phyloP scores from a whole-genome alignment of 2,797 vertebrate species.

The Merluccius polli region DNA sequence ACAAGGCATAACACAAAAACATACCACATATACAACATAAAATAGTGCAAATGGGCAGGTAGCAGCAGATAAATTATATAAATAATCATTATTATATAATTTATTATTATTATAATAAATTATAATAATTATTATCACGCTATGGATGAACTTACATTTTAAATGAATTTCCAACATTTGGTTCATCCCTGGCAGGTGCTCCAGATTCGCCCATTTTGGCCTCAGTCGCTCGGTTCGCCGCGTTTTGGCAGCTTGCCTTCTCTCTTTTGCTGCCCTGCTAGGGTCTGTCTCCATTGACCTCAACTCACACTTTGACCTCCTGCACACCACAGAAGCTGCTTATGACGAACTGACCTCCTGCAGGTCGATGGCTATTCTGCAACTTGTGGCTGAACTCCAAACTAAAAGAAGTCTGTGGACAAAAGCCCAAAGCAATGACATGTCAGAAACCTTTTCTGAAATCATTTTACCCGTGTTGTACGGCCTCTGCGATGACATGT shows the following conservation, averaged over 20 bases:
- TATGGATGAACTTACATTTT: neutral
- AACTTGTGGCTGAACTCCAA: slow-evolving; percentile 70
- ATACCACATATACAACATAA: too few species aligned
- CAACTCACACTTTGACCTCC: slow-evolving; percentile 61
- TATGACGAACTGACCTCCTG: slow-evolving; percentile 74
- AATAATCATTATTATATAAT: too few species aligned
- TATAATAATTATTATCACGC: too few species aligned
- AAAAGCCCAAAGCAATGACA: slow-evolving; percentile 17
- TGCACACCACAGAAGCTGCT: slow-evolving; percentile 65
- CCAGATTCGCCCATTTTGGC: slow-evolving; percentile 45
- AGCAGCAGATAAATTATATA: too few species aligned
- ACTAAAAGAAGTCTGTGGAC: slow-evolving; percentile 55
- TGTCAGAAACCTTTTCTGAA: slow-evolving; percentile 5
- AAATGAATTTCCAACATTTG: neutral
- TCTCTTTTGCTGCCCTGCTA: slow-evolving; percentile 79
- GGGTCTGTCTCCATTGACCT: slow-evolving; percentile 76
- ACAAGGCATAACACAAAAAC: too few species aligned
- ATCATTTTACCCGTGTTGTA: slow-evolving; percentile 34
- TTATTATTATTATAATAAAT: too few species aligned
- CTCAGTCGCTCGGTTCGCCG: slow-evolving; percentile 69
- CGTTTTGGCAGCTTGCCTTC: slow-evolving; percentile 71
- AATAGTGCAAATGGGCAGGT: too few species aligned
- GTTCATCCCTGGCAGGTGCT: slow-evolving; percentile 44
- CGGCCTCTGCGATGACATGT: slow-evolving; percentile 54
- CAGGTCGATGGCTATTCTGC: slow-evolving; percentile 58